Conservation (phyloP, 2,888 invertebrate genomes). For the Argynnis bischoffii region DNA sequence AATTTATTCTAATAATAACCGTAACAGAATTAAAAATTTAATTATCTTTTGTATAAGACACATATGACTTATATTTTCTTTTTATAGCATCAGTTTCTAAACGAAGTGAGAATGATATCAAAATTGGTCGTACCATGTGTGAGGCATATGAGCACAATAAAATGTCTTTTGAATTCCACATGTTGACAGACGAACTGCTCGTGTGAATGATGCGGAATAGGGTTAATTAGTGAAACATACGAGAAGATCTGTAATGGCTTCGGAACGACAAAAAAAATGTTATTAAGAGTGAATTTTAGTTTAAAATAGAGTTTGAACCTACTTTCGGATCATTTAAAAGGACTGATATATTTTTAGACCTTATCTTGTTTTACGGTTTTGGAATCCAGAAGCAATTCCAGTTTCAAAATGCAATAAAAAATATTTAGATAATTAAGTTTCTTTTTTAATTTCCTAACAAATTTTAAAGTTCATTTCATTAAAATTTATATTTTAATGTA, state of each 20-base stretch:
- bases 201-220: constrained; percentile 53
- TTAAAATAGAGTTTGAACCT: too few species aligned
- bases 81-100: constrained; percentile 17
- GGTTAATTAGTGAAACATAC: constrained; percentile 45
- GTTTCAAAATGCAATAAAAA: too few species aligned
- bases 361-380: too few species aligned
- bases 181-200: constrained; percentile 49
- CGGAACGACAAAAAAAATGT: neutral
- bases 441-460: too few species aligned
- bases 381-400: too few species aligned
- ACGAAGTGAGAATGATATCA: constrained; percentile 39
- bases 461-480: too few species aligned
- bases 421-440: too few species aligned
- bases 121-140: constrained; percentile 40
- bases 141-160: constrained; percentile 54
- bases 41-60: neutral
- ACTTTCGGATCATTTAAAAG: too few species aligned
- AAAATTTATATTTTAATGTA: too few species aligned
- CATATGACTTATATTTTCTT: constrained; percentile 15
- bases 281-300: neutral
- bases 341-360: too few species aligned
- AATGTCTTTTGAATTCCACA: constrained; percentile 56
- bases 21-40: constrained; percentile 9
- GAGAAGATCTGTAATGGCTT: constrained; percentile 6
- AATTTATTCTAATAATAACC: constrained; percentile 3